These are phyloP conservation scores for Ptilodon capucinus DNA, from an alignment of 2,888 invertebrate genomes.

Conservation along the genomic window DNA sequence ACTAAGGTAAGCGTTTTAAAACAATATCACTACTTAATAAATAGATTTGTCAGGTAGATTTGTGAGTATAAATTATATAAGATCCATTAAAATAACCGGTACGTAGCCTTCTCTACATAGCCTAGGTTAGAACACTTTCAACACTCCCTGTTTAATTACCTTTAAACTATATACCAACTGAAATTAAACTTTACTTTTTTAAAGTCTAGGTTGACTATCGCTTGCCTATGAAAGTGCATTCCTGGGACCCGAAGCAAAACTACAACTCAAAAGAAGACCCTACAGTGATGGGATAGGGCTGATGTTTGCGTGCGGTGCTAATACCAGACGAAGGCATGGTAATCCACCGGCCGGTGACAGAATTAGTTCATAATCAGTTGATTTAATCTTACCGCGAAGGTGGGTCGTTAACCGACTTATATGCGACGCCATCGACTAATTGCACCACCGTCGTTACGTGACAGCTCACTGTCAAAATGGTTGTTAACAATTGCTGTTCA, in stretches of 20 bases:
- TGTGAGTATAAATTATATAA: too few relatives aligned
- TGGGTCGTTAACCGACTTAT: conserved; percentile 18
- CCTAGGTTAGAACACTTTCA: conserved; percentile 18
- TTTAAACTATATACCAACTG: neutral
- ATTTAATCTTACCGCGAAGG: conserved; percentile 42
- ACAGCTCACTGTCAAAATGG: conserved; percentile 18
- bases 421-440: conserved; percentile 20
- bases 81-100: neutral
- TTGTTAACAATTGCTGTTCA: conserved; percentile 15
- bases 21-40: too few relatives aligned
- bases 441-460: neutral
- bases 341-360: conserved; percentile 33
- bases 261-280: neutral
- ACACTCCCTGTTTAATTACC: neutral
- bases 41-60: too few relatives aligned
- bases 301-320: conserved; percentile 1
- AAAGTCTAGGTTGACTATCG: neutral
- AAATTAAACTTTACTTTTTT: neutral
- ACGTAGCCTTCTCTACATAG: conserved; percentile 2
- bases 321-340: conserved; percentile 22
- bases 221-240: neutral
- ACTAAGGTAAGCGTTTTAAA: too few relatives aligned
- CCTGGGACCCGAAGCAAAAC: conserved; percentile 1
- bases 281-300: neutral
- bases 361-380: conserved; percentile 58